These are phyloP conservation scores for Hypolimnas misippus DNA, from an alignment of 2,888 invertebrate species.

Conservation along the genomic window DNA sequence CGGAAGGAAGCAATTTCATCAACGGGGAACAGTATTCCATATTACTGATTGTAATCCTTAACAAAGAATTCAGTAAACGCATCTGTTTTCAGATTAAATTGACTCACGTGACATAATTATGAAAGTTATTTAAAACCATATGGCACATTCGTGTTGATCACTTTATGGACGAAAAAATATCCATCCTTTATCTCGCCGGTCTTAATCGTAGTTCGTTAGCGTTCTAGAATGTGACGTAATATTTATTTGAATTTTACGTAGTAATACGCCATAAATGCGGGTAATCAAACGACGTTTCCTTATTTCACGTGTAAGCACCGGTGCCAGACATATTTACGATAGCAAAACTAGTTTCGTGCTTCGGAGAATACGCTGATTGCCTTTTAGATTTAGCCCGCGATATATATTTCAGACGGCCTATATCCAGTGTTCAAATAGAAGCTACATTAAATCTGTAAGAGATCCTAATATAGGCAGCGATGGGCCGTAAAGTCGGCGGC, in stretches of 20 bases:
- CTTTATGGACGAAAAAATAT: neutral
- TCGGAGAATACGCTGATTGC: slow-evolving; percentile 58
- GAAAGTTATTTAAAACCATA: neutral
- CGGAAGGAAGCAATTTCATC: slow-evolving; percentile 80
- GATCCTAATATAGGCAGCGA: slow-evolving; percentile 24
- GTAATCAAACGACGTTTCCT: slow-evolving; percentile 26
- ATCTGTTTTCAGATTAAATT: neutral
- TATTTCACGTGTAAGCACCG: slow-evolving; percentile 22
- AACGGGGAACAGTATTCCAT: slow-evolving; percentile 61
- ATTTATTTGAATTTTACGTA: neutral
- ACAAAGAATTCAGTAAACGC: slow-evolving; percentile 11
- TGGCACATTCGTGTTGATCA: neutral
- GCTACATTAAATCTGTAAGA: slow-evolving; percentile 51
- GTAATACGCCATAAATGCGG: slow-evolving; percentile 11
- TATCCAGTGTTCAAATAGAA: slow-evolving; percentile 58
- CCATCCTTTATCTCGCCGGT: neutral
- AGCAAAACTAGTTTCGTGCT: slow-evolving; percentile 38
- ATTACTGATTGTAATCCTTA: slow-evolving; percentile 25
- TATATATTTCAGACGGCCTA: slow-evolving; percentile 46
- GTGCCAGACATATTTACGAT: slow-evolving; percentile 33
- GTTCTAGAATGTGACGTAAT: neutral
- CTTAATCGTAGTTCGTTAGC: slow-evolving; percentile 6
- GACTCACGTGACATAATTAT: neutral
- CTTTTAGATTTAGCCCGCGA: slow-evolving; percentile 51
- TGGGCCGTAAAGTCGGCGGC: slow-evolving; percentile 54